Base-by-base conservation (phyloP, 2,797 vertebrate genomes). In the Furcifer pardalis region DNA sequence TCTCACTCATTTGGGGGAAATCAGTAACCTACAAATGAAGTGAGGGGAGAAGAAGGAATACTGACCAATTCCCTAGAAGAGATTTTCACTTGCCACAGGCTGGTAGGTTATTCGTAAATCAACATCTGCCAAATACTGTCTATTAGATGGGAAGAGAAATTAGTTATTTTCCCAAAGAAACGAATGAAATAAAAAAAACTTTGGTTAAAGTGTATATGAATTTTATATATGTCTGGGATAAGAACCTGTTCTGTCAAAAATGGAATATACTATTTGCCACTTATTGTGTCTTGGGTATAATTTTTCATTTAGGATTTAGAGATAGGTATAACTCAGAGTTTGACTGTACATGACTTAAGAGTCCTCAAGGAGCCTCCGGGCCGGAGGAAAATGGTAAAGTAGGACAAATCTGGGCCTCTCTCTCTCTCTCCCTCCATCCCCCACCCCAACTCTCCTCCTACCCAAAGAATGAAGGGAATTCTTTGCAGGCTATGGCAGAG, bases 381-480 rank as follows among this genome's bases (percentile, higher is more conserved):
- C 66, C 88, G 65, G 44, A 87, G 42, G 0, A 0, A 46, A 85
- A 1, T 0, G 66, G 49, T 66, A 82, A 86, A 71, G 68, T 0
- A 0, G 0, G 21, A 75, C n/a, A 42, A 56, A 81, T 82, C 89
- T 0, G 0, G 56, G 65, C 76, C 66, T 81, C 84, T 87, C 35
- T 15, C 23, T 35, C 32, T 5, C 49, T 62, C 40, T 15, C 12
- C 77, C 81, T 25, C 30, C n/a, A 10, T 12, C 25, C 65, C 35
- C 79, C 9, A 30, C 69, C 32, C 35, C 62, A 83, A 42, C 52
- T 44, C 23, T 62, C 77, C 42, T 77, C 68, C 75, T 32, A 21
- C n/a, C 65, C 40, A 84, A 87, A 86, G 91, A 90, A 92, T 85
- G 86, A 90, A 90, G 89, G 78, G 88, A 93, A 91, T 91, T 84